Evolutionary conservation across 1,140 invertebrate genomes (phyloP).

Genomic region (Brachystomella parvula): DNA sequence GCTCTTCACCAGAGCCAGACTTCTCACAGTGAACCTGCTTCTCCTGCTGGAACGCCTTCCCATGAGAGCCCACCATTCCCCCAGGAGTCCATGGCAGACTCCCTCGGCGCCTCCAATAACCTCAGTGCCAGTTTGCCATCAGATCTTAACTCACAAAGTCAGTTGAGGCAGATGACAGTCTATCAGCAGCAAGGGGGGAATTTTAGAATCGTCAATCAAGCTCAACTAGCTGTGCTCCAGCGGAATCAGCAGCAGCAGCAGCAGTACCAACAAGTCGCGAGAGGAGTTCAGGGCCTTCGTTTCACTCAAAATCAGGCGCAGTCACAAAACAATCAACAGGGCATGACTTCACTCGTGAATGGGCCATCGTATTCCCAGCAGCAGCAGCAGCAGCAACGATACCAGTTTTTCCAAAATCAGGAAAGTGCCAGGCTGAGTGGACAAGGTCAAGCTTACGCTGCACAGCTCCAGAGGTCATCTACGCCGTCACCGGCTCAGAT

Average conservation of each 20-base stretch:
- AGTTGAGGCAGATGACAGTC: conserved; percentile 1
- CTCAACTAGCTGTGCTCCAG: conserved; percentile 3
- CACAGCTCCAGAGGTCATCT: neutral
- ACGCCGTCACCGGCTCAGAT: neutral
- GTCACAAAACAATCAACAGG: neutral
- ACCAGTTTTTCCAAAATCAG: conserved; percentile 20
- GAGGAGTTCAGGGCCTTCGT: neutral
- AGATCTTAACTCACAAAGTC: too few species aligned
- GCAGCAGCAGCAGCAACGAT: conserved; percentile 38
- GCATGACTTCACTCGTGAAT: neutral
- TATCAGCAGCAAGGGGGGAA: conserved; percentile 1
- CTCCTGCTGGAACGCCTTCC: neutral
- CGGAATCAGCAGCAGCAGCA: conserved; percentile 4
- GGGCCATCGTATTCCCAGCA: neutral
- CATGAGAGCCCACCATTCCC: neutral
- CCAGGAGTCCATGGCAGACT: too few species aligned
- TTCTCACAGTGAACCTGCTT: neutral
- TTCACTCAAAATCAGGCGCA: neutral
- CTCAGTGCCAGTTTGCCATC: too few species aligned
- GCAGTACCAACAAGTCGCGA: neutral
- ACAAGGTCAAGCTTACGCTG: conserved; percentile 22
- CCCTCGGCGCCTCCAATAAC: too few species aligned
- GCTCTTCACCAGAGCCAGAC: neutral
- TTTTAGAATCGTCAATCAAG: conserved; percentile 1
- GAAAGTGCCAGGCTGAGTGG: neutral